These are phyloP conservation scores for Chironomus riparius DNA, from an alignment of 2,888 invertebrate species.

Conservation along the genomic window DNA sequence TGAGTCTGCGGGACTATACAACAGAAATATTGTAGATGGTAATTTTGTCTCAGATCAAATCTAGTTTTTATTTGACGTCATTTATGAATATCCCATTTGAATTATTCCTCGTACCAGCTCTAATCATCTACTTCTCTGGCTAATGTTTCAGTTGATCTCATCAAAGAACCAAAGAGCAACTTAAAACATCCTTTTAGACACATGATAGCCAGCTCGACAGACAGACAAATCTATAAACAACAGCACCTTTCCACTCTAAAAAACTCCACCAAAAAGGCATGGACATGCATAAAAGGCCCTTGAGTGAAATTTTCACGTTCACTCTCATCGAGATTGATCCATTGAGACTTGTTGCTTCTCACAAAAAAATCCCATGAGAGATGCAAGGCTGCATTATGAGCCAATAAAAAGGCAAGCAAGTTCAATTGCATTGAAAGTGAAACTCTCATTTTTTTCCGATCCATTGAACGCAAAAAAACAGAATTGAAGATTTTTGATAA, in stretches of 20 bases:
- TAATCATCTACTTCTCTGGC: no score
- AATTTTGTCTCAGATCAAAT: no score
- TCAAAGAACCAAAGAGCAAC: no score
- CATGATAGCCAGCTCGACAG: no score
- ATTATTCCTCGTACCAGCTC: no score
- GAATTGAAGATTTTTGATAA: slow-evolving; percentile 6
- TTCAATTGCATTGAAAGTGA: slow-evolving; percentile 13
- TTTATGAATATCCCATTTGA: no score
- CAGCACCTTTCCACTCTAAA: no score
- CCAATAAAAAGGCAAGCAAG: not conserved
- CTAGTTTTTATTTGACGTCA: no score
- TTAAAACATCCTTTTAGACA: no score
- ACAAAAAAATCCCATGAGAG: not conserved
- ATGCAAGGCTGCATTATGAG: not conserved
- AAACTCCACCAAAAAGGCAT: not conserved
- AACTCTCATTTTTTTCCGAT: not conserved
- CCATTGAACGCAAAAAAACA: not conserved
- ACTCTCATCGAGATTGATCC: slow-evolving; percentile 8
- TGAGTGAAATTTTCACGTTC: slow-evolving; percentile 10
- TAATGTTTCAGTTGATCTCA: no score
- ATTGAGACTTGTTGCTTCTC: not conserved
- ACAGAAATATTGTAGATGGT: no score
- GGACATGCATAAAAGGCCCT: not conserved
- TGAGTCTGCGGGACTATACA: no score
- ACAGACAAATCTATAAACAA: not conserved